Conservation (phyloP, 2,888 invertebrate genomes). For the Clostera curtula region DNA sequence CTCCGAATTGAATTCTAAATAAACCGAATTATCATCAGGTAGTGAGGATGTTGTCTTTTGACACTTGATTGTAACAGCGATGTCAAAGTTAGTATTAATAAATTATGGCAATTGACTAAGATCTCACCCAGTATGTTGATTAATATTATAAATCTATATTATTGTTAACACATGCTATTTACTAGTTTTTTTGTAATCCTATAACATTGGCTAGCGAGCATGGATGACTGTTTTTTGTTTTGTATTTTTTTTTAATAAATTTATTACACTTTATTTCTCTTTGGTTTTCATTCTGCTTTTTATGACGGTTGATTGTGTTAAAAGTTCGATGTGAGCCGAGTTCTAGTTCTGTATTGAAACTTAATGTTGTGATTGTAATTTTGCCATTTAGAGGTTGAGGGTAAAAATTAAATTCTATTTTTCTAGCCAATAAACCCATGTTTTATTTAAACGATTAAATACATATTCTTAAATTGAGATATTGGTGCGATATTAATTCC, state of each 20-base stretch:
- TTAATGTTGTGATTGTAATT: slow-evolving; percentile 52
- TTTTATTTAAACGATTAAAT: slow-evolving; percentile 38
- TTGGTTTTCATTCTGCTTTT: slow-evolving; percentile 31
- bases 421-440: slow-evolving; percentile 41
- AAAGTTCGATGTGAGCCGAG: no score
- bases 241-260: slow-evolving; percentile 63
- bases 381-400: slow-evolving; percentile 44
- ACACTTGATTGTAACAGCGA: no score
- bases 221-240: slow-evolving; percentile 54
- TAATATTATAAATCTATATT: no score
- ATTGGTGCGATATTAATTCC: no score
- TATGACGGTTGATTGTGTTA: slow-evolving; percentile 9
- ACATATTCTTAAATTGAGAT: no score
- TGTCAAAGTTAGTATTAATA: no score
- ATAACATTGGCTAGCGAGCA: slow-evolving; percentile 54
- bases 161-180: slow-evolving; percentile 54
- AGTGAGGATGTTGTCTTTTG: no score
- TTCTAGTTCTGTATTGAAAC: slow-evolving; percentile 28
- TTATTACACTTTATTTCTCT: slow-evolving; percentile 53
- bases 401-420: slow-evolving; percentile 64
- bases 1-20: no score
- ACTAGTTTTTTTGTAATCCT: slow-evolving; percentile 52
- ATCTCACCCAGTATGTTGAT: no score
- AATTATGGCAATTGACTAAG: no score
- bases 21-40: no score